Base-by-base conservation (phyloP, 2,113 vertebrate species). In the Sarotherodon lohbergeri region DNA sequence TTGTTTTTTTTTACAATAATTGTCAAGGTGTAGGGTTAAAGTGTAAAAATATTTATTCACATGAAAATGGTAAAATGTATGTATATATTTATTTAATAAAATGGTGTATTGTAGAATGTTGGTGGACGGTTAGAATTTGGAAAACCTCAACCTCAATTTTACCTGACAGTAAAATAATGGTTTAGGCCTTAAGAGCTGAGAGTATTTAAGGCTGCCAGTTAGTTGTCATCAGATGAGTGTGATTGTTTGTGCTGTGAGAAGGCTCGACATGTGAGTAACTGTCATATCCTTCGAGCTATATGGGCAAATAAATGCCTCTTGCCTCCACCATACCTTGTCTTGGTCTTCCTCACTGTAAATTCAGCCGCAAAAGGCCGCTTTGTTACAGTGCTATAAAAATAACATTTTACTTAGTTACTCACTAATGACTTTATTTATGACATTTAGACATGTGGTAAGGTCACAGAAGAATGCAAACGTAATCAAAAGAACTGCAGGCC, bases 181-280 rank as follows among this genome's bases (percentile, higher is more conserved):
- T 36, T 66, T 66, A 36, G 61, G 19, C 36, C 32, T 66, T 66
- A 36, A n/a, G 32, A n/a, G 61, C 32, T 63, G 59, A 0, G 5
- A 63, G 32, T 63, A 63, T 2, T n/a, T 63, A 36, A 63, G 2
- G 32, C 32, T 63, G 59, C 59, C 59, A 63, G 59, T 63, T 63
- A 63, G 59, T 63, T 63, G 59, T 63, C 59, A 63, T 36, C 59
- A 63, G 59, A 36, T 63, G 59, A 63, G 59, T 63, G 59, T 63
- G 59, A 36, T 12, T n/a, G 59, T 63, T 63, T 1, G 17, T 63
- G 32, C 29, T 63, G 29, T 63, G 59, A 63, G 59, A 63, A 63
- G 32, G 9, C 32, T 36, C 36, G 32, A n/a, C 32, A 36, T n/a
- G 32, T 36, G 32, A 66, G 61, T 66, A 36, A 66, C 4, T 66